Base-by-base conservation (phyloP, 2,797 vertebrate genomes). In the Onychomys arenicola region DNA sequence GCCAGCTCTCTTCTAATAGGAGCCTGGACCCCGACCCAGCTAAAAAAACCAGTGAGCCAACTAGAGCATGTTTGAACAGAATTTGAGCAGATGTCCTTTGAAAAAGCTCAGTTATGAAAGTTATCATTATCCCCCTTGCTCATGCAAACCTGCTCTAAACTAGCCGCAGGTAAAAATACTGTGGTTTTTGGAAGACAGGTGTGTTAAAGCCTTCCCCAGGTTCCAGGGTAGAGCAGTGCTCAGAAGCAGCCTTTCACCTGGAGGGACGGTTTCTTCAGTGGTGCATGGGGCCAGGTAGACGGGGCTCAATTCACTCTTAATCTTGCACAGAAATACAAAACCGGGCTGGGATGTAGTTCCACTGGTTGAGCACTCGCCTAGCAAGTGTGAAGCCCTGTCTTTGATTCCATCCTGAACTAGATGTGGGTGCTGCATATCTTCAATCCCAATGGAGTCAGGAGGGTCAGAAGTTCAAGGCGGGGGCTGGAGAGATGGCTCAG, bases 111-210 rank as follows among this genome's bases (percentile, higher is more conserved):
- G 97, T 97, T 97, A 97, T 93, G 95, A 90, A 94, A 96, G 63
- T 86, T 97, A 96, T 78, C 97, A 97, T 97, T 97, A 96, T 29
- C 95, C 17, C n/a, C 21, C 69, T 23, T 23, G 83, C 69, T 93
- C 97, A 97, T 96, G 97, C 91, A 97, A 95, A 98, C 16, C 91
- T 73, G 84, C 91, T 93, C 97, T 55, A 89, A 96, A 92, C 43
- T 25, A 87, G 90, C 94, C 46, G 95, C 91, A 91, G 78, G 88
- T 96, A 90, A 96, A 98, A 97, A 96, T 91, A 97, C 77, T 17
- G 5, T 29, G 73, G 80, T 10, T 95, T 80, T 49, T 89, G 91
- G 84, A 69, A 96, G 84, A 96, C 89, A 93, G 95, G n/a, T 46
- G 6, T 34, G 83, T 96, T 19, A 65, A 63, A 96, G 46, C 55